Base-by-base conservation (phyloP, 35 echinoderm and acorn worm species). In the Apostichopus japonicus region DNA sequence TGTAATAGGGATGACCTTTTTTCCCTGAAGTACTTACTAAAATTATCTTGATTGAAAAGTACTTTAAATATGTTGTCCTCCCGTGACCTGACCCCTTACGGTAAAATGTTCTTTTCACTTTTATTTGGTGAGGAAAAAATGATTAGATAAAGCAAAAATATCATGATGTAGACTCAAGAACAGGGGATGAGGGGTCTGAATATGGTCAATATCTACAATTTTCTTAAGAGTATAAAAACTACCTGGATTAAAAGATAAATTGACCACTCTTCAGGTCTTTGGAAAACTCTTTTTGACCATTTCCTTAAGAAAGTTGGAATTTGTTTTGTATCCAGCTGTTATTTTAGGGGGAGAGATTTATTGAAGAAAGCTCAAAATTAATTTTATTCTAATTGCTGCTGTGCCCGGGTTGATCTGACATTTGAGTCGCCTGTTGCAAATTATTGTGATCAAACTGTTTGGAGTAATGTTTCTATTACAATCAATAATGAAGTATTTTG, bases 41-140 rank as follows among this genome's bases (percentile, higher is more conserved):
- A 84, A 57, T 84, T 27, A 84, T 7, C 80, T 19, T 44, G 80
- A 6, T 1, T 84, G 55, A 57, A 84, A 54, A 9, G 23, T 54
- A 84, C 55, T 84, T 53, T 54, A 84, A 84, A 84, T 84, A 84
- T 84, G 80, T 84, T 22, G 80, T 54, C 80, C 21, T 84, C 22
- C 55, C 80, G 1, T 53, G 80, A 84, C 33, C 52, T 84, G 44
- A 84, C 80, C 10, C 80, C 80, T 5, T 84, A 53, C 21, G 80
- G 80, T 53, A 84, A 24, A 79, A 79, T 52, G 33, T 84, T 11
- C 80, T 84, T 53, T 57, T 84, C 33, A 84, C 14, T 54, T 84
- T 84, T 8, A 84, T 84, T 52, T 84, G 80, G 80, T 5, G 55
- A 54, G 80, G 4, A 10, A 84, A 79, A 84, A 84, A 57, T 53